A percentile compares a stretch with the other conserved stretches of the same genome.
These are phyloP conservation scores for Brienomyrus brachyistius DNA, from an alignment of 2,113 vertebrate genomes.

Conservation along the genomic window DNA sequence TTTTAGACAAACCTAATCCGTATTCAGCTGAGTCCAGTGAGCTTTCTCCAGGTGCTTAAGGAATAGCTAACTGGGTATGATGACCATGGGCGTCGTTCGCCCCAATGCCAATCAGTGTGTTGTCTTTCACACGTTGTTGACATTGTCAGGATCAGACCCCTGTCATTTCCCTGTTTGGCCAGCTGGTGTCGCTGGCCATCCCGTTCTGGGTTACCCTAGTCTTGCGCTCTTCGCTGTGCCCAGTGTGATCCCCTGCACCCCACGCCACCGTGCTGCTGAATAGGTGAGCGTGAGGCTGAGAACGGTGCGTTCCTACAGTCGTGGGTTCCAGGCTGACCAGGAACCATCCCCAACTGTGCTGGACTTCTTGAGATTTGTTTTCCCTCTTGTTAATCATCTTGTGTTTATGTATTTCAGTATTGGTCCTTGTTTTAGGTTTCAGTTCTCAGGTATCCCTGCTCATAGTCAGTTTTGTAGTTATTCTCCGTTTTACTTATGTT, in stretches of 20 bases:
- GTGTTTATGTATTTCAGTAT: neutral
- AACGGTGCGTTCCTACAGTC: neutral
- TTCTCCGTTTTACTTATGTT: neutral
- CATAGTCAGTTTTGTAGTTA: neutral
- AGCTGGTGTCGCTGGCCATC: neutral
- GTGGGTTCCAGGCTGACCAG: neutral
- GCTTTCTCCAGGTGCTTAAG: neutral
- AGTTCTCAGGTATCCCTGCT: neutral
- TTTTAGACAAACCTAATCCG: neutral
- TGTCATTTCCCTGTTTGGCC: neutral
- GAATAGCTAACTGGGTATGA: neutral
- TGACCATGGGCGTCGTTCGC: too few relatives aligned
- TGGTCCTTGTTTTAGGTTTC: neutral
- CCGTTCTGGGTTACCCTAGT: neutral
- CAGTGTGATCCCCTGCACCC: neutral
- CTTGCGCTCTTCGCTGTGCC: neutral
- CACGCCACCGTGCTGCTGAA: neutral
- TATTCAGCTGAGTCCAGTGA: neutral
- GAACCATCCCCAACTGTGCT: neutral
- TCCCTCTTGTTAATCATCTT: neutral
- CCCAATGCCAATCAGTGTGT: too few relatives aligned
- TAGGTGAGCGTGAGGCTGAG: neutral
- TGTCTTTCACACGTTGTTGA: neutral
- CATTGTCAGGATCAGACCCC: neutral
- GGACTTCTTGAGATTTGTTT: neutral